Evolutionary conservation across 1,140 invertebrate species (phyloP), one percentile per base, ranked within the genome.

Genomic region (Notospermus geniculatus): DNA sequence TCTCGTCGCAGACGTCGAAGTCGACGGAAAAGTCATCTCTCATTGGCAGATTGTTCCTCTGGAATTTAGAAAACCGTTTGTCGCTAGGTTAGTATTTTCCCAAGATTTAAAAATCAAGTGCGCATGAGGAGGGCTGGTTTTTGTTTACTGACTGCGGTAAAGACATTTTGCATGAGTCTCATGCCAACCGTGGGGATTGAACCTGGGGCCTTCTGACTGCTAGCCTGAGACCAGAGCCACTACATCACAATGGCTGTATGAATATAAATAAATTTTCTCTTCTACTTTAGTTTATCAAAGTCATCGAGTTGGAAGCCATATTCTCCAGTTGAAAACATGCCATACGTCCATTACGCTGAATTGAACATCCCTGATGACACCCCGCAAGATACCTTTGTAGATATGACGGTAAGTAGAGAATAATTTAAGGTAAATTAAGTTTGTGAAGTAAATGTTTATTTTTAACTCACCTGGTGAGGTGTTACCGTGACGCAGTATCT

Each of bases 11-110:
- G 70, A 71, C 11, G 81, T 87, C 13, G 60, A 66, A 15, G 54
- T 86, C 1, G 82, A 86, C 66, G 72, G 72, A 9, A 54, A 69
- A 9, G 61, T 71, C 29, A 52, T 86, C 5, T 52, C 61, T 2
- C 66, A 83, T 60, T 86, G 86, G 82, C 73, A 78, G 61, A 80
- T 84, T 2, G 76, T 79, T 57, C 78, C 85, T 2, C 66, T 87
- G 1, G 84, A 86, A 60, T 86, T 87, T 64, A 83, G 82, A 57
- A 65, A 67, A 28, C 58, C 71, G 7, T 82, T 78, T 70, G 64
- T 83, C 13, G 64, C 71, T 19, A 76, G 68, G 80, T 82, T 67
- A 63, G 55, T 19, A 25, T 63, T n/a, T n/a, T n/a, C n/a, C n/a
- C n/a, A n/a, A n/a, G n/a, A n/a, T n/a, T n/a, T n/a, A n/a, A n/a